Conservation (phyloP, 2,113 vertebrate genomes). For the Caranx ignobilis region DNA sequence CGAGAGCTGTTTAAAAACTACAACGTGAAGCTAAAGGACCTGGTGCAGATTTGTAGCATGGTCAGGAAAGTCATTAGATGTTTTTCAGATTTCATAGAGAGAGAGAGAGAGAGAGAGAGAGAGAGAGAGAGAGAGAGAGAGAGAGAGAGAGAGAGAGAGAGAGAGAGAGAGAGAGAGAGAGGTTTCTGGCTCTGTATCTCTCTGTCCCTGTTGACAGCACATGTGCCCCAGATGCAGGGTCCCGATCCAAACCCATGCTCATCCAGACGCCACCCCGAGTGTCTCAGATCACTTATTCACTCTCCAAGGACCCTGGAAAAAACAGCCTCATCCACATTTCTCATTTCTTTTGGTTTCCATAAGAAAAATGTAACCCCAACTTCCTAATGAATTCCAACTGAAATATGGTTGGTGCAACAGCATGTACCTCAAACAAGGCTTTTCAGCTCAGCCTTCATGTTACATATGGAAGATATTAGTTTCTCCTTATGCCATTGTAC, state of each 20-base stretch:
- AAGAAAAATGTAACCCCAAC: conserved; percentile 73
- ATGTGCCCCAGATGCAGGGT: conserved; percentile 82
- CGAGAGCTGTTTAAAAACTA: conserved; percentile 14
- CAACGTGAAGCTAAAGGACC: background rate
- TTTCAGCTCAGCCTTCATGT: conserved; percentile 51
- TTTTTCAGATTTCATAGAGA: conserved; percentile 44
- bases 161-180: background rate
- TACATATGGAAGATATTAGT: conserved; percentile 74
- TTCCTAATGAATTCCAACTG: conserved; percentile 81
- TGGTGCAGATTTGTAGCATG: conserved; percentile 27
- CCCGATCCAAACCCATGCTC: conserved; percentile 75
- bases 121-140: background rate
- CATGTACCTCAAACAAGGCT: conserved; percentile 60
- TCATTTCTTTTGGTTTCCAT: conserved; percentile 77
- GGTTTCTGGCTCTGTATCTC: conserved; percentile 51
- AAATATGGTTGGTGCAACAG: conserved; percentile 69
- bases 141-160: conserved; percentile 9
- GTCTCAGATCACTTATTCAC: conserved; percentile 77
- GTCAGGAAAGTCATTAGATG: conserved; percentile 18
- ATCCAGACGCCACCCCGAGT: conserved; percentile 76
- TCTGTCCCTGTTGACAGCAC: conserved; percentile 74
- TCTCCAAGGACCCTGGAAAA: conserved; percentile 78
- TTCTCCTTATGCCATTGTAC: conserved; percentile 46
- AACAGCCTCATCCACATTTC: conserved; percentile 77
- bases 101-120: conserved; percentile 21